Conservation (phyloP, 2,113 vertebrate genomes). For the Lepidothrix coronata region DNA sequence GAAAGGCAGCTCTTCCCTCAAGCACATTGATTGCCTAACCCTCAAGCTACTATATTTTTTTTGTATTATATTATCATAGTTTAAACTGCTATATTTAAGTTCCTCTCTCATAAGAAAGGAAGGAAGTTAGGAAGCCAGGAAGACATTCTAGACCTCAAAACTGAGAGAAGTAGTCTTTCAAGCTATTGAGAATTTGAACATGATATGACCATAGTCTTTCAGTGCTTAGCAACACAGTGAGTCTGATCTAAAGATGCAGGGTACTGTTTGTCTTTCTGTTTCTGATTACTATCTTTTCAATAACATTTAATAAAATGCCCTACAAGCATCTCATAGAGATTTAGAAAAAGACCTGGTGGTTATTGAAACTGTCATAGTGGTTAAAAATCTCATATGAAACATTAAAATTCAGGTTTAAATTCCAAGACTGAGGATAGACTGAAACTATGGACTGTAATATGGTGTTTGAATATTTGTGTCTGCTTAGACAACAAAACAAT, state of each 20-base stretch:
- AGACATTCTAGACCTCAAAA: background rate
- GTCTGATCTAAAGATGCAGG: background rate
- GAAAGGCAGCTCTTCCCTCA: background rate
- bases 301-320: background rate
- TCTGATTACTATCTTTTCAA: background rate
- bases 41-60: background rate
- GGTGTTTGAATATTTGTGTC: background rate
- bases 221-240: background rate
- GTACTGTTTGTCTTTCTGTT: background rate
- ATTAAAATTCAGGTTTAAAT: background rate
- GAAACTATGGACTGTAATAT: background rate
- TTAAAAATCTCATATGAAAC: background rate
- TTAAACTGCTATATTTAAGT: background rate
- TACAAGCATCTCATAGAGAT: background rate
- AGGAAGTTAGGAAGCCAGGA: background rate
- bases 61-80: background rate
- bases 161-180: background rate
- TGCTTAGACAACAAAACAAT: background rate
- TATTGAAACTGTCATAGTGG: background rate
- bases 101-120: background rate
- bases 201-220: background rate
- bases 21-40: background rate
- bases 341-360: background rate
- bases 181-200: background rate
- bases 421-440: background rate